phyloP scores from a whole-genome alignment of 2,113 vertebrate genomes.

The Numenius arquata region DNA sequence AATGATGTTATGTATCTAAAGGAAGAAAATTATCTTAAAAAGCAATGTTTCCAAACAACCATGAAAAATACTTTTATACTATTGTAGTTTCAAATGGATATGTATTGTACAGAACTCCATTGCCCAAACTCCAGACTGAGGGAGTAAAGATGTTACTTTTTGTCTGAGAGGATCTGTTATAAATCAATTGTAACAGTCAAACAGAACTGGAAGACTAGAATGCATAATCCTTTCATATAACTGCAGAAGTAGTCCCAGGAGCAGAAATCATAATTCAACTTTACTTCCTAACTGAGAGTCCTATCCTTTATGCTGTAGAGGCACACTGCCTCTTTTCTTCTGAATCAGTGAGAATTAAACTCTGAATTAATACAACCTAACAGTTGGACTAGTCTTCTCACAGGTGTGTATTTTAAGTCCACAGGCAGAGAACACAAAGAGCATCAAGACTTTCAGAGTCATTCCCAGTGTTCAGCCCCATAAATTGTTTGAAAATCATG shows the following conservation, averaged over 20 bases:
- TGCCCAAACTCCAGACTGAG: background rate
- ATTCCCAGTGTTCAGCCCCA: background rate
- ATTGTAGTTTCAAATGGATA: background rate
- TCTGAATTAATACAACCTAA: background rate
- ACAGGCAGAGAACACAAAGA: background rate
- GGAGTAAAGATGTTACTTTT: background rate
- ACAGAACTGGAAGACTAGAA: background rate
- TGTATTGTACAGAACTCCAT: background rate
- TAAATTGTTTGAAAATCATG: background rate
- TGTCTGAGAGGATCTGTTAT: background rate
- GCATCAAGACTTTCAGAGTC: background rate
- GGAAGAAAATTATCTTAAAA: background rate
- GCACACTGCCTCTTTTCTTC: background rate
- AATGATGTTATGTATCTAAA: background rate
- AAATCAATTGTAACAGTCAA: background rate
- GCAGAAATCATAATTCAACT: background rate
- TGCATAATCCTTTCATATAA: background rate
- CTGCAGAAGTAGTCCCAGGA: background rate
- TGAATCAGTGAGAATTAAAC: background rate
- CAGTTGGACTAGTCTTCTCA: background rate
- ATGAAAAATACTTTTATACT: background rate
- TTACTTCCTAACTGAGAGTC: background rate
- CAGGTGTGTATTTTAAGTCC: background rate
- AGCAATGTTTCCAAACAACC: background rate
- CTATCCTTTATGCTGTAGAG: background rate